These are phyloP conservation scores for Rhincodon typus DNA, from an alignment of 2,797 vertebrate species.

Conservation along the genomic window DNA sequence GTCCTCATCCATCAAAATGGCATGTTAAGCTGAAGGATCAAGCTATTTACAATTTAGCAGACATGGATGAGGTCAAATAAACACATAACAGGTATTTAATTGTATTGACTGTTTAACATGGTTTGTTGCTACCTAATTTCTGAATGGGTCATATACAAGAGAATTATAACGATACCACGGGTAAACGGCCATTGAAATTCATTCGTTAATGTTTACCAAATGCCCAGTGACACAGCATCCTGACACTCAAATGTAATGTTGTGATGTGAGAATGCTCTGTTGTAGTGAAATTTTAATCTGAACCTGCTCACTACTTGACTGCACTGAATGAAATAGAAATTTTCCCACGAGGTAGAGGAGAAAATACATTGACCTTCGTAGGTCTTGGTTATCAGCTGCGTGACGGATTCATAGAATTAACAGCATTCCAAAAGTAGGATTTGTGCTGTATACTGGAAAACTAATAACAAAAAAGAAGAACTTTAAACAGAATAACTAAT, in stretches of 20 bases:
- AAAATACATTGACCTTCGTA: background rate
- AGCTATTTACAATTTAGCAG: conserved; percentile 3
- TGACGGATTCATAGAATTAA: background rate
- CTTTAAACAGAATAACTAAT: conserved; percentile 9
- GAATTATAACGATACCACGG: background rate
- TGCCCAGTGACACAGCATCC: background rate
- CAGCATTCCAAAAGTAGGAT: background rate
- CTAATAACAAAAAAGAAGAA: background rate
- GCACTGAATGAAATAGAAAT: background rate
- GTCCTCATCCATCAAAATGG: conserved; percentile 27
- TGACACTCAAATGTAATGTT: background rate
- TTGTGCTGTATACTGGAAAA: background rate
- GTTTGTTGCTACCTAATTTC: background rate
- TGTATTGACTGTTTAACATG: background rate
- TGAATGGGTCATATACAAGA: background rate
- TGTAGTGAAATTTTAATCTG: background rate
- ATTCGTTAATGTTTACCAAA: background rate
- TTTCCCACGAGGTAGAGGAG: background rate
- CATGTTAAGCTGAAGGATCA: background rate
- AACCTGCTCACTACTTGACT: background rate
- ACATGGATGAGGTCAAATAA: background rate
- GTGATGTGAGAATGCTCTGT: background rate
- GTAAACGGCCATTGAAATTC: background rate
- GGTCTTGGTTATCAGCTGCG: background rate
- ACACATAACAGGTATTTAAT: background rate